Conservation (phyloP, 2,888 invertebrate species). For the Agrochola circellaris region DNA sequence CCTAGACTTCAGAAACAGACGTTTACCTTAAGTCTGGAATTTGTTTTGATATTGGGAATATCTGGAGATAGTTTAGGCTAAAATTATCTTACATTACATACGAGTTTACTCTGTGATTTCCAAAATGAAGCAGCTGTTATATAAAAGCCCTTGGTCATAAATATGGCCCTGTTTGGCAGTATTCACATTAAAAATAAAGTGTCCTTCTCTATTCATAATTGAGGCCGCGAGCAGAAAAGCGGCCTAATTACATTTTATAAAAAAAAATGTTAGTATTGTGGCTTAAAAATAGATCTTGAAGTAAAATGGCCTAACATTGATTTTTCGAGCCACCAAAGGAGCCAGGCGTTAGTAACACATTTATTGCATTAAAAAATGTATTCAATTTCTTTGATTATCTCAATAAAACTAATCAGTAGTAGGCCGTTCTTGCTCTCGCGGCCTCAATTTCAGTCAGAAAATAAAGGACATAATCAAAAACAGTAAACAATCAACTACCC, state of each 20-base stretch:
- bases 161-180: not conserved
- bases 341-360: no score
- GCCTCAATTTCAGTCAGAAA: not conserved
- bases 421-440: no score
- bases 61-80: not conserved
- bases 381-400: no score
- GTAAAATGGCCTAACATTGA: no score
- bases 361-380: no score
- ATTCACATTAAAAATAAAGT: not conserved
- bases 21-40: slow-evolving; percentile 6
- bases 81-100: not conserved
- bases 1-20: slow-evolving; percentile 25
- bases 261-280: no score
- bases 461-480: not conserved
- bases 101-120: not conserved
- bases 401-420: no score
- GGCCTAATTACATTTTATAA: no score
- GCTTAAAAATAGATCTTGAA: no score
- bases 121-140: not conserved
- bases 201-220: not conserved
- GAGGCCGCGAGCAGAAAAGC: no score
- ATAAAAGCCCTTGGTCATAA: not conserved
- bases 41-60: not conserved
- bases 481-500: not conserved
- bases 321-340: no score